Evolutionary conservation across 2,113 vertebrate species (phyloP), one percentile per base, ranked within the genome.

Genomic region (Anhinga rufa): DNA sequence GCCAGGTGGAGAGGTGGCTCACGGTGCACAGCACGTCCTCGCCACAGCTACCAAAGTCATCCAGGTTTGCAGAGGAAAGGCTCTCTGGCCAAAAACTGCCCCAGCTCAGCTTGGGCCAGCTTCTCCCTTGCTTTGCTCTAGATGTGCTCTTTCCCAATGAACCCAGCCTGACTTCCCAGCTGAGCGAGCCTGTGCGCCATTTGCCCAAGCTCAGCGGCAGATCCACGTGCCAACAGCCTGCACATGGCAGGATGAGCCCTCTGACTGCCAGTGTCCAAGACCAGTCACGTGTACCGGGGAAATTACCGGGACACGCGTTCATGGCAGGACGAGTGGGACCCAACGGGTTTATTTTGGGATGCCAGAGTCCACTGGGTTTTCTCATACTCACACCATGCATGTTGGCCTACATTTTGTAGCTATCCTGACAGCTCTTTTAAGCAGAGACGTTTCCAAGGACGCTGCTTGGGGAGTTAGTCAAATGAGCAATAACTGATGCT

Each of bases 11-110:
- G 68, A 58, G 28, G 38, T 26, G 36, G 66, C 55, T 78, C 71
- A 7, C 55, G 31, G 54, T 4, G n/a, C 38, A 28, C 71, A 29
- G 26, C 26, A 7, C 0, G 1, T 38, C 57, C 77, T 70, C 0
- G 0, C 36, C 60, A 13, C 46, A n/a, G 60, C 54, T 7, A 12
- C 34, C 34, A 9, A 44, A 28, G 38, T 5, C 51, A 36, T 5
- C 4, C 28, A 26, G 31, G 10, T 17, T 14, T 28, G 81, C 14
- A 20, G 32, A 55, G 51, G 40, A 65, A 40, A 55, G 44, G 38
- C 31, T 55, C 34, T 66, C 31, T 16, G 46, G n/a, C n/a, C 25
- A 76, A 55, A 46, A 31, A 5, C 14, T 6, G 70, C 68, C 72
- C 54, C 65, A 78, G 76, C 84, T 82, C 36, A 18, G 54, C 65